Evolutionary conservation across 2,888 invertebrate genomes (phyloP).

Genomic region (Unio delphinus): DNA sequence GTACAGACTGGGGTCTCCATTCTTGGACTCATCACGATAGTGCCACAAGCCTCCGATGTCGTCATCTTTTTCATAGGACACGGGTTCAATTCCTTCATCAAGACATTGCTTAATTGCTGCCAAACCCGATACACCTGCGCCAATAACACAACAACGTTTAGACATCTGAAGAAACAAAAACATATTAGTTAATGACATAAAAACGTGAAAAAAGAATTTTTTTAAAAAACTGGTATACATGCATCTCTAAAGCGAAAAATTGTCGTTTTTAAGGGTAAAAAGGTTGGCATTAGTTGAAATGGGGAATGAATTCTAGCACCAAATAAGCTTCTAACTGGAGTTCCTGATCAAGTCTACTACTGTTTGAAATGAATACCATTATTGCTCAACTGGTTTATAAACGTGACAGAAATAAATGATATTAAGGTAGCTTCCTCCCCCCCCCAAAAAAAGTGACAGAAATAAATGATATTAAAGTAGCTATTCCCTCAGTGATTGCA

Average conservation of each 20-base stretch:
- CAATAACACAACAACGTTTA: slow-evolving; percentile 41
- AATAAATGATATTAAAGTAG: no score
- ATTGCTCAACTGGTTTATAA: no score
- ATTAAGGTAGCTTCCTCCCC: no score
- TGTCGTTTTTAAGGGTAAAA: neutral
- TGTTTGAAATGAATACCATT: no score
- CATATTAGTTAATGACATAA: neutral
- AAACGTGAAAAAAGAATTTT: no score
- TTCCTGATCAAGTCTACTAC: no score
- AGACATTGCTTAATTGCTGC: slow-evolving; percentile 37
- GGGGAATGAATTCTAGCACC: no score
- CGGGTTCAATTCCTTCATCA: slow-evolving; percentile 36
- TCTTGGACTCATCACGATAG: slow-evolving; percentile 24
- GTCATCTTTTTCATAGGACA: slow-evolving; percentile 40
- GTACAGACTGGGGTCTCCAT: slow-evolving; percentile 37
- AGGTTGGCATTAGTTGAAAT: neutral
- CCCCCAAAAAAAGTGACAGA: no score
- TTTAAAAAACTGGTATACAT: neutral
- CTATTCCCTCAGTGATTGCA: no score
- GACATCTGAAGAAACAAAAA: slow-evolving; percentile 12
- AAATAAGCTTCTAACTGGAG: no score
- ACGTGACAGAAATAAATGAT: no score
- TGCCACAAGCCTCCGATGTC: slow-evolving; percentile 45
- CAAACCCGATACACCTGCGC: slow-evolving; percentile 45
- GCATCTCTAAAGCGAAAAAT: neutral